Evolutionary conservation across 2,888 invertebrate species (phyloP), one percentile per base, ranked within the genome.

Genomic region (Melanargia galathea): DNA sequence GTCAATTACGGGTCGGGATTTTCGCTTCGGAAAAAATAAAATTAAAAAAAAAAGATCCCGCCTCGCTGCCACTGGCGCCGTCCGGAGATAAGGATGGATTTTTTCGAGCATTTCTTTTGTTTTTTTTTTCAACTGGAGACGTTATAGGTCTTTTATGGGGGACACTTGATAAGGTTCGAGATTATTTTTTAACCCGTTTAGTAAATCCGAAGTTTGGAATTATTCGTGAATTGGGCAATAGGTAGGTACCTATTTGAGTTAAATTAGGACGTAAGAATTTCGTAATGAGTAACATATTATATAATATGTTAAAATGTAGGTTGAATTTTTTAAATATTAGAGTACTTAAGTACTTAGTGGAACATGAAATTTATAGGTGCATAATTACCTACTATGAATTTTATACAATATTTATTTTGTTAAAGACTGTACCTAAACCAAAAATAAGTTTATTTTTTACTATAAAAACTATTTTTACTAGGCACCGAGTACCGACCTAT

Each of bases 61-160:
- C 69, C 75, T 72, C 73, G 74, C 75, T 79, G 74, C 84, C 83
- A 82, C 81, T 82, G 85, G 85, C 84, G 84, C 84, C 85, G 83
- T 71, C 64, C 73, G 61, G 67, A 81, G 84, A 85, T 85, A 83
- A 82, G 75, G 73, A 66, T 60, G 68, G 73, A 75, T 75, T 80
- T 79, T 77, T 78, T 73, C 72, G 72, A 71, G 69, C 74, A 70
- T 77, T 75, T 78, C 77, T 80, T 79, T 79, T 80, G 76, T 79
- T 72, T 80, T 79, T 46, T 80, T 79, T 78, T 77, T 71, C 62
- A 66, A 70, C 67, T 70, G 69, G 61, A 70, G 73, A 73, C 76
- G 73, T 75, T 77, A 78, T 79, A 80, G 81, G 78, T 76, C 78
- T 77, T 81, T 82, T 82, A 82, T 82, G 80, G 81, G 73, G 75